Percentiles rank a stretch among this genome's conserved stretches.
phyloP scores from a whole-genome alignment of 2,113 vertebrate genomes.

The Hipposideros armiger region DNA sequence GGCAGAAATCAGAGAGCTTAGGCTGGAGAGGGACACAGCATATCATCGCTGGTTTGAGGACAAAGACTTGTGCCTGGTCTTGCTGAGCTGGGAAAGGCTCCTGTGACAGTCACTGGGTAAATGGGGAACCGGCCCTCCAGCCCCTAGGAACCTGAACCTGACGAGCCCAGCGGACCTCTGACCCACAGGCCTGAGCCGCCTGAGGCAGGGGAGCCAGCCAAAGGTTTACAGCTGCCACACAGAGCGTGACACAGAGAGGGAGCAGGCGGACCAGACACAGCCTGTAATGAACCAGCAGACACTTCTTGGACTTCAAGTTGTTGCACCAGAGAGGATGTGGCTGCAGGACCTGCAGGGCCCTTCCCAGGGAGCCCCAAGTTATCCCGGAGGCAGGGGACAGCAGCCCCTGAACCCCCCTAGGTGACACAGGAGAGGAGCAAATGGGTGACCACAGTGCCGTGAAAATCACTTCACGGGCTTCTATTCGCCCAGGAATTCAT shows the following conservation, averaged over 20 bases:
- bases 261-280: not conserved
- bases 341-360: too few relatives aligned
- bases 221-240: rapidly evolving
- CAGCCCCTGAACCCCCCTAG: rapidly evolving
- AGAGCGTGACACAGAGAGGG: too few relatives aligned
- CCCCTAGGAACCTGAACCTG: not conserved
- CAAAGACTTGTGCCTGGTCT: not conserved
- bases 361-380: not conserved
- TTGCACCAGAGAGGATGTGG: not conserved
- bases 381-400: not conserved
- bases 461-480: rapidly evolving
- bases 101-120: not conserved
- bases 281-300: not conserved
- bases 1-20: not conserved
- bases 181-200: rapidly evolving
- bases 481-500: not conserved
- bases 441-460: rapidly evolving
- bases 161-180: rapidly evolving
- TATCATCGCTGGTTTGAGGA: rapidly evolving
- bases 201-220: rapidly evolving
- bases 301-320: rapidly evolving
- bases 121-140: not conserved
- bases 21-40: rapidly evolving
- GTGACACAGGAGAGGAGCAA: rapidly evolving
- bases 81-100: not conserved